Conservation (phyloP, 2,888 invertebrate species). For the Rhingia campestris region DNA sequence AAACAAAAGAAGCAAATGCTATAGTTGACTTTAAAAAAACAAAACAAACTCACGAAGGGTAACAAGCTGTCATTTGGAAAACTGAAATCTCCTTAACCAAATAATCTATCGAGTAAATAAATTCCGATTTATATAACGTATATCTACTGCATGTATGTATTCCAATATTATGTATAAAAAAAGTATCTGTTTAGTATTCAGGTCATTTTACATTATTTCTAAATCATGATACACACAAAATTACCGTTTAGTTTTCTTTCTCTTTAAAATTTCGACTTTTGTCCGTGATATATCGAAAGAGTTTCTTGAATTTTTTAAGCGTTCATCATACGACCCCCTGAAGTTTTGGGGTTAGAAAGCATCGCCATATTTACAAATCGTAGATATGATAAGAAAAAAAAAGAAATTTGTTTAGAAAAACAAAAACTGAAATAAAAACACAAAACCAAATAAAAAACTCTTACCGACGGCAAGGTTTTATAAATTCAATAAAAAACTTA, state of each 20-base stretch:
- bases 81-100: no score
- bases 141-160: slow-evolving; percentile 23
- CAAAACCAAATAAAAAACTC: slow-evolving; percentile 7
- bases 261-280: slow-evolving; percentile 75
- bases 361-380: slow-evolving; percentile 24
- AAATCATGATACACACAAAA: slow-evolving; percentile 43
- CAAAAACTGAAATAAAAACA: slow-evolving; percentile 22
- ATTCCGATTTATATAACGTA: background rate
- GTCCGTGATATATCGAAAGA: slow-evolving; percentile 73
- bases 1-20: no score
- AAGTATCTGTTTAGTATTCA: slow-evolving; percentile 20
- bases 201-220: slow-evolving; percentile 32
- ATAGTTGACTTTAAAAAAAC: no score
- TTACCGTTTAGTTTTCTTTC: slow-evolving; percentile 75
- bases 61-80: no score
- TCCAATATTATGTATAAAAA: slow-evolving; percentile 19
- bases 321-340: slow-evolving; percentile 67
- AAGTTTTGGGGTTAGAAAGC: slow-evolving; percentile 14
- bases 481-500: slow-evolving; percentile 53
- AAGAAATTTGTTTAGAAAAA: slow-evolving; percentile 27
- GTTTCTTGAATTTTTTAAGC: slow-evolving; percentile 73
- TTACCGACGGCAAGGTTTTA: slow-evolving; percentile 13
- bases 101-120: no score
- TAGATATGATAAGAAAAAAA: slow-evolving; percentile 33
- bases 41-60: no score